Base-by-base conservation (phyloP, 2,888 invertebrate species). In the Elmis aenea region DNA sequence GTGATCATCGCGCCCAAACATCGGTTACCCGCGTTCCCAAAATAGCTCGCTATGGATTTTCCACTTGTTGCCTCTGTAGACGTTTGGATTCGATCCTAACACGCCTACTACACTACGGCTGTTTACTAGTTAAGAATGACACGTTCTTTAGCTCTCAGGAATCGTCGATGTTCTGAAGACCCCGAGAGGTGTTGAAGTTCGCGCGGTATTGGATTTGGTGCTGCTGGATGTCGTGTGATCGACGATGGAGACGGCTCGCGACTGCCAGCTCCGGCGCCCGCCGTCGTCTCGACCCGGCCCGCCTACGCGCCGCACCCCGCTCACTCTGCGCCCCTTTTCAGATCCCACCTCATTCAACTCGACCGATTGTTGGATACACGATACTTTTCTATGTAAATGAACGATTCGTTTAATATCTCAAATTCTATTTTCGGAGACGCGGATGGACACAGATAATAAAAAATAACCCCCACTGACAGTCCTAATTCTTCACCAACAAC, bases 221-320 rank as follows among this genome's bases (percentile, higher is more conserved):
- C 38, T 35, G 35, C 31, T 42, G 44, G 41, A 35, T 37, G 42
- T 33, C 43, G 48, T 57, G 54, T 42, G 46, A 40, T 43, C 52
- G 48, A 46, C 51, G 47, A 50, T 58, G 54, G 54, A 57, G 61
- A 60, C 62, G 63, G 63, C 69, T 72, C 70, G 68, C 70, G 64
- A 54, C 66, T 66, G 69, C 64, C 70, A 60, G 53, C 57, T 39
- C 52, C 45, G 50, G 51, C 51, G 50, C 50, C 55, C 54, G 54
- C 50, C 56, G 55, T 46, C 55, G 58, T 55, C 58, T 52, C 59
- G 57, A 56, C 54, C 57, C 49, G 54, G 51, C 51, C 57, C 58
- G 57, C 59, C 57, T 55, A 57, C 59, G 59, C 58, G 52, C 49
- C 44, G 44, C 39, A 37, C 29, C 32, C 40, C 42, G n/a, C 31